A percentile compares a stretch with the other conserved stretches of the same genome.
phyloP scores from a whole-genome alignment of 2,797 vertebrate genomes.

The Cyclopterus lumpus region DNA sequence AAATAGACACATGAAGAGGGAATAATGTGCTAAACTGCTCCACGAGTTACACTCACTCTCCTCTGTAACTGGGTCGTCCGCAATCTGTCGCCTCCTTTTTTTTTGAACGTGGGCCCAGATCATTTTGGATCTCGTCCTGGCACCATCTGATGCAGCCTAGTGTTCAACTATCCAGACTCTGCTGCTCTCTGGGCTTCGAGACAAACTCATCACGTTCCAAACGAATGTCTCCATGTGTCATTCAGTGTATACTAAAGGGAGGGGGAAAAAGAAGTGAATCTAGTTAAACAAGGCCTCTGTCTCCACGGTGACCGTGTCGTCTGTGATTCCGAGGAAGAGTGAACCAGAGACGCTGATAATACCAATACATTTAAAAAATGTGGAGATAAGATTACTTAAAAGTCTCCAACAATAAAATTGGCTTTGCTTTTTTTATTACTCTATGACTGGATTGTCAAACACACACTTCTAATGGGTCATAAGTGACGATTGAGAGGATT shows the following conservation, averaged over 20 bases:
- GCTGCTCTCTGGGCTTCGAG: constrained; percentile 31
- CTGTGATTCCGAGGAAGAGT: neutral
- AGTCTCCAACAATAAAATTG: constrained; percentile 48
- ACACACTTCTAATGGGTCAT: no score
- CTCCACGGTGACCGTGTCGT: constrained; percentile 13
- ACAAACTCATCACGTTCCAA: constrained; percentile 35
- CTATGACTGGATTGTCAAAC: no score
- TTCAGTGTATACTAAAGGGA: constrained; percentile 25
- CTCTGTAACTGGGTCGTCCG: constrained; percentile 17
- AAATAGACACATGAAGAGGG: neutral
- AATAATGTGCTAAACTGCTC: neutral
- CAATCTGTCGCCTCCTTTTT: constrained; percentile 26
- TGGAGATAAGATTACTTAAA: neutral
- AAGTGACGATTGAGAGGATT: neutral
- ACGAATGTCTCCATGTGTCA: constrained; percentile 19
- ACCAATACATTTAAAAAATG: neutral
- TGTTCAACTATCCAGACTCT: constrained; percentile 23
- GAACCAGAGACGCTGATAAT: neutral
- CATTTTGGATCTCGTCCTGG: constrained; percentile 42
- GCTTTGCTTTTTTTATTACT: no score
- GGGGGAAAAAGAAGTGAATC: neutral
- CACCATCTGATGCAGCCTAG: constrained; percentile 36
- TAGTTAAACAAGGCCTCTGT: constrained; percentile 7
- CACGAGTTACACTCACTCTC: neutral
- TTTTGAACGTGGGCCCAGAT: constrained; percentile 35